Conservation (phyloP, 2,888 invertebrate species). For the Dorcus hopei region DNA sequence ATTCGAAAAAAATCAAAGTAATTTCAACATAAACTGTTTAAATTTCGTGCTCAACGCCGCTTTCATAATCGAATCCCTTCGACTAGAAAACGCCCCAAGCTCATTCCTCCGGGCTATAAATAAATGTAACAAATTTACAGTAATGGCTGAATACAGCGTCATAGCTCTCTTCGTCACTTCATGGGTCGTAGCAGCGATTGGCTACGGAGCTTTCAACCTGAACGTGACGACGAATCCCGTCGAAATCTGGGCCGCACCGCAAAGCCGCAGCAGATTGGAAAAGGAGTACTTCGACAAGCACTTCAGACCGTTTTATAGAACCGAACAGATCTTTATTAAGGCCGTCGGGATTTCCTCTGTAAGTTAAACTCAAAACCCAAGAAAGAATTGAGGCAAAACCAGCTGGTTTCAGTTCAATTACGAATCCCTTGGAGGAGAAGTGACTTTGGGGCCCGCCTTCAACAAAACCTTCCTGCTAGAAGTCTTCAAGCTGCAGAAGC, state of each 20-base stretch:
- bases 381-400: neutral
- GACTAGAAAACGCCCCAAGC: no score
- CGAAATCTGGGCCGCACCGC: constrained; percentile 88
- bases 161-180: constrained; percentile 62
- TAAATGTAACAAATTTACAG: constrained; percentile 33
- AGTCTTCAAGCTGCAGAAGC: constrained; percentile 67
- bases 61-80: no score
- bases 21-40: no score
- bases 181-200: constrained; percentile 59
- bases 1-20: no score
- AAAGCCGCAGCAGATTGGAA: constrained; percentile 75
- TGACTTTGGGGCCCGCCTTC: constrained; percentile 77
- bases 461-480: constrained; percentile 70
- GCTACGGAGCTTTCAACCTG: constrained; percentile 66
- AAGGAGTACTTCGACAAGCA: constrained; percentile 83
- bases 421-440: constrained; percentile 36
- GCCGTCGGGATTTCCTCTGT: constrained; percentile 57
- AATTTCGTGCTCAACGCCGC: no score
- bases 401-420: constrained; percentile 35
- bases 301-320: constrained; percentile 87
- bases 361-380: constrained; percentile 27
- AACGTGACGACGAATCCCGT: constrained; percentile 84
- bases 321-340: constrained; percentile 84
- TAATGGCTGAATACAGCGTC: constrained; percentile 66
- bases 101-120: no score